phyloP scores from a whole-genome alignment of 2,113 vertebrate genomes.

The Isichthys henryi region DNA sequence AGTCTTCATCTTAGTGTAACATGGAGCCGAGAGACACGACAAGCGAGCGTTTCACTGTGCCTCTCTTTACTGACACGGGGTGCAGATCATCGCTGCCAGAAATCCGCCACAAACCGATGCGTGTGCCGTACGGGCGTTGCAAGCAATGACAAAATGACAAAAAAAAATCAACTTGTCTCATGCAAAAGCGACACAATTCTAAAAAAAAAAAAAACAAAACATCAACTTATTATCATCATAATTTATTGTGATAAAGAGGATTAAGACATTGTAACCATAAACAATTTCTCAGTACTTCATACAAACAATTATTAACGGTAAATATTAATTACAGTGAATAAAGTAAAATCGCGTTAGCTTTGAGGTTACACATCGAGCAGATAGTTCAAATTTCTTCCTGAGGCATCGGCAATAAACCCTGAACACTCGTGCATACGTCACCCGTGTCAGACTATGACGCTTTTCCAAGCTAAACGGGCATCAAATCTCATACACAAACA shows the following conservation, averaged over 20 bases:
- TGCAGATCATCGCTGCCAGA: neutral
- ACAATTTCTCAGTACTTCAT: neutral
- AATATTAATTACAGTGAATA: neutral
- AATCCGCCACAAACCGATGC: neutral
- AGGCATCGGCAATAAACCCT: neutral
- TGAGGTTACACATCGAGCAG: neutral
- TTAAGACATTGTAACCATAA: neutral
- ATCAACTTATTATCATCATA: neutral
- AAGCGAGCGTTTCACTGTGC: neutral
- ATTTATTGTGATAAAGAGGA: neutral
- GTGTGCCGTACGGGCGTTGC: too few relatives aligned
- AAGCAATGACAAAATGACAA: neutral
- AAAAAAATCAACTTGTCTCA: too few relatives aligned
- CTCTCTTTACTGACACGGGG: neutral
- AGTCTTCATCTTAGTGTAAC: neutral
- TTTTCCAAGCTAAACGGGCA: neutral
- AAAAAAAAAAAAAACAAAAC: neutral
- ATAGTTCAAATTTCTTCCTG: neutral
- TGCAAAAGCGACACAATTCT: neutral
- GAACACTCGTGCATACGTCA: neutral
- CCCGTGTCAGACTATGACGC: neutral
- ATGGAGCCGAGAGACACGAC: neutral
- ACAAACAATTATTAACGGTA: neutral
- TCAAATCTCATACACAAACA: neutral
- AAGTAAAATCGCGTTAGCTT: neutral